These are phyloP conservation scores for Sphecodes monilicornis DNA, from an alignment of 2,888 invertebrate genomes.

Conservation along the genomic window DNA sequence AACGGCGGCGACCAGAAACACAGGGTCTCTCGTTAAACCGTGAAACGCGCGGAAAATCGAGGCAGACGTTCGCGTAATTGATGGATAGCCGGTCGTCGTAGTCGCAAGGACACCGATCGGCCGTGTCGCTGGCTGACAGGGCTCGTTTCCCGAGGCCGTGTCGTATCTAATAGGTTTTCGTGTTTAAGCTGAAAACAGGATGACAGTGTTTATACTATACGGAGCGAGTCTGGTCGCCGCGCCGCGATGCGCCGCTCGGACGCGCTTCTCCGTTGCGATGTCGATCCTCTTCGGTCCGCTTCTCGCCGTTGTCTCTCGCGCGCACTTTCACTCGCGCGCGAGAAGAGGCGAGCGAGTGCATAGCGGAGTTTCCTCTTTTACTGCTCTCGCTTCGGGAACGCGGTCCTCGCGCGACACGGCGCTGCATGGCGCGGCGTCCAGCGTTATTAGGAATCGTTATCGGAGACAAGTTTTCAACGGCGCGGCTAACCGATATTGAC, in stretches of 20 bases:
- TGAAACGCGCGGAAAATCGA: slow-evolving; percentile 29
- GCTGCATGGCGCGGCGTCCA: slow-evolving; percentile 60
- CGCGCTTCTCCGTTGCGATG: background rate
- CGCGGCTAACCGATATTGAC: slow-evolving; percentile 62
- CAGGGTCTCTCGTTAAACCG: slow-evolving; percentile 20
- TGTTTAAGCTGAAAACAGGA: slow-evolving; percentile 64
- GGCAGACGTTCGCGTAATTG: slow-evolving; percentile 45
- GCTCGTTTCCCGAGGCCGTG: slow-evolving; percentile 46
- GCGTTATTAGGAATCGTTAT: slow-evolving; percentile 75
- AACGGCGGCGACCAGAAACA: background rate
- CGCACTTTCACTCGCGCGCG: slow-evolving; percentile 59
- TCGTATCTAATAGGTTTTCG: slow-evolving; percentile 64
- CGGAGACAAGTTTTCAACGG: slow-evolving; percentile 69
- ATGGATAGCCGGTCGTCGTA: slow-evolving; percentile 50
- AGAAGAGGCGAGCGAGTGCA: background rate
- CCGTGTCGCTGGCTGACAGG: slow-evolving; percentile 45
- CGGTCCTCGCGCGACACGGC: slow-evolving; percentile 44
- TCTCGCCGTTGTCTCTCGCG: slow-evolving; percentile 20
- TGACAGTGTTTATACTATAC: slow-evolving; percentile 64
- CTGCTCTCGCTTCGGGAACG: slow-evolving; percentile 41
- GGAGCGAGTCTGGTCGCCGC: background rate
- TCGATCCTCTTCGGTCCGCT: slow-evolving; percentile 2
- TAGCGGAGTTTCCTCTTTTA: slow-evolving; percentile 39
- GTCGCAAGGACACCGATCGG: slow-evolving; percentile 52
- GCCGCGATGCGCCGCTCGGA: background rate